phyloP scores from a whole-genome alignment of 1,140 invertebrate species.

The Hypothenemus hampei region DNA sequence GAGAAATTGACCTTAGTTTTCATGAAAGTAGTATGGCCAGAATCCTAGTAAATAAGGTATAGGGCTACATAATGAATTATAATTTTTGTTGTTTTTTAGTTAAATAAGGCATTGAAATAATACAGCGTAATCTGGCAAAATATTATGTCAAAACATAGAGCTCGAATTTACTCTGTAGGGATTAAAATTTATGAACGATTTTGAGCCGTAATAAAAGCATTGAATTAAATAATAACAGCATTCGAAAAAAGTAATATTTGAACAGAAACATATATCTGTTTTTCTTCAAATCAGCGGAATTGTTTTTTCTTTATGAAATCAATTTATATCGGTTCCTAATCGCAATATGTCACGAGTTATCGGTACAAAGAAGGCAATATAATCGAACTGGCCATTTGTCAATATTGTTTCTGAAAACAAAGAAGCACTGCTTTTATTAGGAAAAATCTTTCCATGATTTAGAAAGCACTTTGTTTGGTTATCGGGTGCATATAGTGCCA shows the following conservation, averaged over 20 bases:
- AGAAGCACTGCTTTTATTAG: slow-evolving; percentile 21
- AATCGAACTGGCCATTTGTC: slow-evolving; percentile 21
- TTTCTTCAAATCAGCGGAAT: background rate
- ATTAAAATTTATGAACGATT: too few relatives aligned
- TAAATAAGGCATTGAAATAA: too few relatives aligned
- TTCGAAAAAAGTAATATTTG: slow-evolving; percentile 14
- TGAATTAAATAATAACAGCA: too few relatives aligned
- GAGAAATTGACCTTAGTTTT: too few relatives aligned
- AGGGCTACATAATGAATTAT: too few relatives aligned
- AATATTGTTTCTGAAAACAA: slow-evolving; percentile 27
- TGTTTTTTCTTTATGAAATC: slow-evolving; percentile 18
- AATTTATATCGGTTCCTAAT: slow-evolving; percentile 17
- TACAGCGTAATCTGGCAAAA: too few relatives aligned
- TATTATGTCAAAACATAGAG: too few relatives aligned
- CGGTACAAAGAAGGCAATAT: slow-evolving; percentile 21
- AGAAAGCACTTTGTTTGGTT: slow-evolving; percentile 24
- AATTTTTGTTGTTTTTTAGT: too few relatives aligned
- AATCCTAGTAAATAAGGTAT: too few relatives aligned
- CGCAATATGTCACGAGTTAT: slow-evolving; percentile 20
- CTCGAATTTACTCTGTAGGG: too few relatives aligned
- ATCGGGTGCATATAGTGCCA: slow-evolving; percentile 22
- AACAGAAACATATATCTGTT: slow-evolving; percentile 6
- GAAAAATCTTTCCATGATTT: slow-evolving; percentile 21
- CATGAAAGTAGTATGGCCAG: too few relatives aligned
- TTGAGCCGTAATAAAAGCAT: too few relatives aligned